Evolutionary conservation across 2,113 vertebrate genomes (phyloP).

Genomic region (Microtus richardsoni): DNA sequence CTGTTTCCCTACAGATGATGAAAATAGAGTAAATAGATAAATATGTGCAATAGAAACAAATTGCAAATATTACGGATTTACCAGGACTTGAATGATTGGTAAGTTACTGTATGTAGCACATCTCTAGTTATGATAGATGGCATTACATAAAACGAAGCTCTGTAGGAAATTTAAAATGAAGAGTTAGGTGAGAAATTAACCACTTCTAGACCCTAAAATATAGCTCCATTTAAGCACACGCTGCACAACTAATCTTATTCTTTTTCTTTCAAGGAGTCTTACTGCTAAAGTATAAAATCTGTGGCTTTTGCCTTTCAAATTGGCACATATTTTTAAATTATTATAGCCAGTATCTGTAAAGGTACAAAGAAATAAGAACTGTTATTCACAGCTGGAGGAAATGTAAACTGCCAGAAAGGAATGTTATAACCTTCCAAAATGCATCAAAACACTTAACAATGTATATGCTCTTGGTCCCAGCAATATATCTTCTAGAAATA

Average conservation of each 20-base stretch:
- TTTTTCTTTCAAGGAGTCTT: not conserved
- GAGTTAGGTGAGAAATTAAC: constrained; percentile 66
- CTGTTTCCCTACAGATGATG: constrained; percentile 58
- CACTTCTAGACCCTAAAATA: constrained; percentile 33
- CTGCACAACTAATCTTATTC: not conserved
- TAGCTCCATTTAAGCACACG: not conserved
- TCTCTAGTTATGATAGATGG: constrained; percentile 57
- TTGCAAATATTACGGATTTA: not conserved
- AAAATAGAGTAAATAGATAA: constrained; percentile 67
- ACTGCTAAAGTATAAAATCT: constrained; percentile 16
- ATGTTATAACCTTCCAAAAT: constrained; percentile 7
- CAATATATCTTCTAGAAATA: constrained; percentile 30
- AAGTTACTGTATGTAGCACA: constrained; percentile 18
- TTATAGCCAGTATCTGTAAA: constrained; percentile 22
- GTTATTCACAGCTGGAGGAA: constrained; percentile 11
- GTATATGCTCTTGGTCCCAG: not conserved
- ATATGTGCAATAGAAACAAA: constrained; percentile 50
- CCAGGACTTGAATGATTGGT: not conserved
- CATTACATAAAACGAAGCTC: constrained; percentile 56
- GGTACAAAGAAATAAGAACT: not conserved
- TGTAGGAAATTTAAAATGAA: constrained; percentile 54
- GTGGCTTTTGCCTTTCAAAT: constrained; percentile 38
- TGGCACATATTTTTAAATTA: constrained; percentile 50
- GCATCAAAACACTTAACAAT: constrained; percentile 38
- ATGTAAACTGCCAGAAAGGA: constrained; percentile 32